These are phyloP conservation scores for Zygaena filipendulae DNA, from an alignment of 2,888 invertebrate species.

Conservation along the genomic window DNA sequence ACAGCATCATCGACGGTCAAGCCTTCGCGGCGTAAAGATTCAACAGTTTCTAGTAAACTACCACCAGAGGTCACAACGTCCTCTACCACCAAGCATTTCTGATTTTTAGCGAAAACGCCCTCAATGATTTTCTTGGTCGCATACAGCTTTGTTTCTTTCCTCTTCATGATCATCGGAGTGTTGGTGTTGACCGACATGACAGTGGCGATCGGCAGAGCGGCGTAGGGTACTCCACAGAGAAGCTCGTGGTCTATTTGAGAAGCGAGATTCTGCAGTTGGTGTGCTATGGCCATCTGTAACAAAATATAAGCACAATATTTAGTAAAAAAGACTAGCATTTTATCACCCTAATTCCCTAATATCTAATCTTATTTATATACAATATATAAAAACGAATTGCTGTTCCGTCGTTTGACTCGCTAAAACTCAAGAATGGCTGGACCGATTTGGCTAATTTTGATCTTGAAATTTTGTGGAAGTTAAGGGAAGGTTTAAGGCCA, in stretches of 20 bases:
- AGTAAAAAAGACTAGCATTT: too few relatives aligned
- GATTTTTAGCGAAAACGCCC: slow-evolving; percentile 74
- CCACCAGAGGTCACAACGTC: slow-evolving; percentile 95
- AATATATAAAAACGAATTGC: too few relatives aligned
- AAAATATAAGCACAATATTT: slow-evolving; percentile 5
- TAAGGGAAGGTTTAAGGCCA: too few relatives aligned
- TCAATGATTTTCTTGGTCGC: slow-evolving; percentile 96
- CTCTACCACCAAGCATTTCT: slow-evolving; percentile 89
- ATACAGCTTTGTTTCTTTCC: slow-evolving; percentile 94
- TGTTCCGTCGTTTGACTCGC: too few relatives aligned
- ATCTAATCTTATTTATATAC: not conserved
- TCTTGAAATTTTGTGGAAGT: too few relatives aligned
- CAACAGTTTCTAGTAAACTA: slow-evolving; percentile 90
- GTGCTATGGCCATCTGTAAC: slow-evolving; percentile 41
- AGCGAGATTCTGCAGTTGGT: slow-evolving; percentile 36
- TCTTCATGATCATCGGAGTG: slow-evolving; percentile 87
- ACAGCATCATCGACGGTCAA: slow-evolving; percentile 81
- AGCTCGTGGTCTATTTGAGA: slow-evolving; percentile 63
- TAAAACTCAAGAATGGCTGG: too few relatives aligned
- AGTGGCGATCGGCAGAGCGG: slow-evolving; percentile 93
- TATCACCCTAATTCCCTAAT: not conserved
- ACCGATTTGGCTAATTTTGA: too few relatives aligned
- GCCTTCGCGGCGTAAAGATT: slow-evolving; percentile 73
- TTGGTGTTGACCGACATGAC: slow-evolving; percentile 78
- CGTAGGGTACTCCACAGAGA: slow-evolving; percentile 97